A percentile compares a stretch with the other conserved stretches of the same genome.
Evolutionary conservation across 2,888 invertebrate species (phyloP).

Genomic region (Cryptus armator): DNA sequence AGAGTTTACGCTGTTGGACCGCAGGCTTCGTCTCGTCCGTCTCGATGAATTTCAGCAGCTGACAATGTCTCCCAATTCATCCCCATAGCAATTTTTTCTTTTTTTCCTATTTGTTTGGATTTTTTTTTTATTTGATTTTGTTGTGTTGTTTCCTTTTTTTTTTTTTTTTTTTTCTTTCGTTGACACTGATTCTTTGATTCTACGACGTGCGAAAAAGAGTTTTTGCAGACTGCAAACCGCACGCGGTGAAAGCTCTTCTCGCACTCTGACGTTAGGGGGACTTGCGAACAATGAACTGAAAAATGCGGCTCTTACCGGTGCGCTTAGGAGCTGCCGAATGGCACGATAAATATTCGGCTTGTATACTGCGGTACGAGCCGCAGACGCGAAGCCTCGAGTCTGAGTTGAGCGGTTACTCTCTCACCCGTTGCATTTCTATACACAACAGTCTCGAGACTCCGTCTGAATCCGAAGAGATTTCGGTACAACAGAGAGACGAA

Average conservation of each 20-base stretch:
- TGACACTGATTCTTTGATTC: background rate
- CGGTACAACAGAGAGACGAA: conserved; percentile 39
- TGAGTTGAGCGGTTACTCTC: conserved; percentile 45
- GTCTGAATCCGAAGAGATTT: conserved; percentile 47
- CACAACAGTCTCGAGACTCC: conserved; percentile 25
- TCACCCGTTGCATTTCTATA: conserved; percentile 9
- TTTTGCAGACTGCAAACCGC: conserved; percentile 35
- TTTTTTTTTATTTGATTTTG: too few species aligned
- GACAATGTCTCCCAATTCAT: conserved; percentile 9
- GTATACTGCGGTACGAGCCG: conserved; percentile 29
- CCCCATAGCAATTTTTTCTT: background rate
- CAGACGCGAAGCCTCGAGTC: conserved; percentile 35
- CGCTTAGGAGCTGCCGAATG: conserved; percentile 76
- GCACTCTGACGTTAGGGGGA: conserved; percentile 61
- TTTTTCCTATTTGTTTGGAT: background rate
- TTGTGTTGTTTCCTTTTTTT: background rate
- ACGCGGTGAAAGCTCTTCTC: background rate
- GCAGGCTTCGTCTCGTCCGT: background rate
- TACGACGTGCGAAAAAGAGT: background rate
- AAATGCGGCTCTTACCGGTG: conserved; percentile 76
- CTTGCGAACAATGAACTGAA: conserved; percentile 72
- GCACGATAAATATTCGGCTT: conserved; percentile 79
- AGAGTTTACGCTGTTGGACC: conserved; percentile 71
- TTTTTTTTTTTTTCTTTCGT: background rate
- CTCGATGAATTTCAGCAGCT: conserved; percentile 14